A percentile compares a stretch with the other conserved stretches of the same genome.
Evolutionary conservation across 2,113 vertebrate genomes (phyloP).

Genomic region (Nipponia nippon): DNA sequence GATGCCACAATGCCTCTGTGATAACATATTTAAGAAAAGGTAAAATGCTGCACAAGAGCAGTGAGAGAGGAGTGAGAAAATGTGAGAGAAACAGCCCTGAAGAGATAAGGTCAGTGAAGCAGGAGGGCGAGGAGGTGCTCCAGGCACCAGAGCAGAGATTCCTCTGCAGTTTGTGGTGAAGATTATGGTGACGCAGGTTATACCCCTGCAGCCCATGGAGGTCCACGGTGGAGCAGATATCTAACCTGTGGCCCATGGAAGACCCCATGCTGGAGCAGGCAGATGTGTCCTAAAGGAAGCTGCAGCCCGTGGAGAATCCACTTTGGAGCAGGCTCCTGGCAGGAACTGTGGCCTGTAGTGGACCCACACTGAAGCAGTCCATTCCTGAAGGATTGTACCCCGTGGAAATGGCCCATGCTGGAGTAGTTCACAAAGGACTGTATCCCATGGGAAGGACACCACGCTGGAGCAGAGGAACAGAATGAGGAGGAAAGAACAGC

Average conservation of each 20-base stretch:
- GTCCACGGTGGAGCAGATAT: background rate
- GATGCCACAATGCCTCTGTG: background rate
- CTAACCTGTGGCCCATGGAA: background rate
- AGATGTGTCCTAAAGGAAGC: background rate
- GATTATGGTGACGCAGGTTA: background rate
- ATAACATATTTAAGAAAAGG: background rate
- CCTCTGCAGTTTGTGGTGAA: background rate
- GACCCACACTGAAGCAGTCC: background rate
- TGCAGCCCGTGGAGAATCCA: background rate
- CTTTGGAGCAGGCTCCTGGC: background rate
- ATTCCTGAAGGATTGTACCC: background rate
- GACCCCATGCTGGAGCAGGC: no score
- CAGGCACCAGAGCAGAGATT: background rate
- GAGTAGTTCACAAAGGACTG: background rate
- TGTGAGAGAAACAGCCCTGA: background rate
- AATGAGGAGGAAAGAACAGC: background rate
- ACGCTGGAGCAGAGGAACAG: background rate
- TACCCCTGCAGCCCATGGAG: background rate
- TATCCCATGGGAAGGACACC: background rate
- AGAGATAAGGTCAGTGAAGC: background rate
- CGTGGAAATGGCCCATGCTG: background rate
- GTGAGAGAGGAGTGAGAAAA: background rate
- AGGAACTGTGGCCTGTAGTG: background rate
- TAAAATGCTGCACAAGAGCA: background rate
- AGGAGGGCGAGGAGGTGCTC: background rate